phyloP scores from a whole-genome alignment of 2,113 vertebrate species.

The Archocentrus centrarchus region DNA sequence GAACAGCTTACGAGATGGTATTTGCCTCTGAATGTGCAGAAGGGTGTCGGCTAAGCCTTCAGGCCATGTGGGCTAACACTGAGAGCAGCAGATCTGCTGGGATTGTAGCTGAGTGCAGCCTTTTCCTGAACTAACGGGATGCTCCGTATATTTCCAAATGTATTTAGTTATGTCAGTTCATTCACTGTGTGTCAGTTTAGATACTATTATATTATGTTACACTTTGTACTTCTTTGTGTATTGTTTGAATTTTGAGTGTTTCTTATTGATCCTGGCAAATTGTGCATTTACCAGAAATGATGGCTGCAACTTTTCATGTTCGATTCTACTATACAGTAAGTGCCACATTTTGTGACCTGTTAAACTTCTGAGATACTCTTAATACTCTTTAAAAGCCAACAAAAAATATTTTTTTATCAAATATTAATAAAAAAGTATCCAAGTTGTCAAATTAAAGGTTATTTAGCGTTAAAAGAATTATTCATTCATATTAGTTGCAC shows the following conservation, averaged over 20 bases:
- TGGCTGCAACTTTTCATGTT: background rate
- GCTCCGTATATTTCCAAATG: background rate
- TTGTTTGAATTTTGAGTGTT: background rate
- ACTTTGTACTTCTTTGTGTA: background rate
- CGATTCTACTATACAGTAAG: background rate
- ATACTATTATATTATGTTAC: background rate
- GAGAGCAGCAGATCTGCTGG: background rate
- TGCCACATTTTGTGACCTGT: background rate
- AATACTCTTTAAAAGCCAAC: background rate
- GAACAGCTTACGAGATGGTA: background rate
- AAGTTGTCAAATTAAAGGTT: background rate
- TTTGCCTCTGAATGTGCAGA: background rate
- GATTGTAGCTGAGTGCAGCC: background rate
- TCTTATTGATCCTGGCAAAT: fast-evolving
- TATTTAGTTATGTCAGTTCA: background rate
- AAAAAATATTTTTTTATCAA: background rate
- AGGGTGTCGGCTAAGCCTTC: background rate
- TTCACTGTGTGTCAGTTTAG: background rate
- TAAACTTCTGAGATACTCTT: background rate
- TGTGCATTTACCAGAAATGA: background rate
- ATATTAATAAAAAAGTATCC: background rate
- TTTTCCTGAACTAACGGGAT: background rate
- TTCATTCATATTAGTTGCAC: background rate
- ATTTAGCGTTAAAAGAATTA: too few relatives aligned
- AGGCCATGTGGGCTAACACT: background rate